Evolutionary conservation across 1,140 invertebrate species (phyloP).

Genomic region (Thereuonema tuberculata): DNA sequence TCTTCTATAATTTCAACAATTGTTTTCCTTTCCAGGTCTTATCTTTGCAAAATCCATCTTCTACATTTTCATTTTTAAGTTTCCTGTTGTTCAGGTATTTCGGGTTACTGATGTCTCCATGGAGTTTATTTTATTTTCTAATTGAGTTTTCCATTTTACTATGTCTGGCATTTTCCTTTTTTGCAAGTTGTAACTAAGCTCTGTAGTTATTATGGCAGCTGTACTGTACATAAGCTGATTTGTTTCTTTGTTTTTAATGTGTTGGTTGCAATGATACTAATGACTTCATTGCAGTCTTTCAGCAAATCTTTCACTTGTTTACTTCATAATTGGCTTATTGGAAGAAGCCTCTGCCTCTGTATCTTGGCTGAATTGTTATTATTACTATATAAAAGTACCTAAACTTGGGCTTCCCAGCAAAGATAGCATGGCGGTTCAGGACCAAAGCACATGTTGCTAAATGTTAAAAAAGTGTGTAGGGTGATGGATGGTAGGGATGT

Average conservation of each 20-base stretch:
- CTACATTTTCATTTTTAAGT: background rate
- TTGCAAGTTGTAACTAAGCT: background rate
- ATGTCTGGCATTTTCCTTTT: background rate
- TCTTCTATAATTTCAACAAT: background rate
- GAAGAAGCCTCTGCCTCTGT: background rate
- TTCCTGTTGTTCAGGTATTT: background rate
- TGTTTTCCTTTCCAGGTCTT: background rate
- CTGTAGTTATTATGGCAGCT: background rate
- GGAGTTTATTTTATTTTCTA: background rate
- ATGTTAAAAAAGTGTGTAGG: no score
- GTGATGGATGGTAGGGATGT: no score
- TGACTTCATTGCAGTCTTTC: background rate
- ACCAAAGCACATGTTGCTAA: no score
- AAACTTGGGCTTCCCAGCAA: no score
- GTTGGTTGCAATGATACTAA: background rate
- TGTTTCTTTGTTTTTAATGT: background rate
- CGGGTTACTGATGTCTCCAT: background rate
- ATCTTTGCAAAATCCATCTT: background rate
- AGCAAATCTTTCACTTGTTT: background rate
- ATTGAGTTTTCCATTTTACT: background rate
- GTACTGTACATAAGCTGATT: background rate
- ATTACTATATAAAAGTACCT: no score
- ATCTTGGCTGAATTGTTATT: background rate
- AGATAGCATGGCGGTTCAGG: no score
- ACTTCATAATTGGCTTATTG: background rate